Evolutionary conservation across 2,113 vertebrate genomes (phyloP).

Genomic region (Spheniscus mendiculus): DNA sequence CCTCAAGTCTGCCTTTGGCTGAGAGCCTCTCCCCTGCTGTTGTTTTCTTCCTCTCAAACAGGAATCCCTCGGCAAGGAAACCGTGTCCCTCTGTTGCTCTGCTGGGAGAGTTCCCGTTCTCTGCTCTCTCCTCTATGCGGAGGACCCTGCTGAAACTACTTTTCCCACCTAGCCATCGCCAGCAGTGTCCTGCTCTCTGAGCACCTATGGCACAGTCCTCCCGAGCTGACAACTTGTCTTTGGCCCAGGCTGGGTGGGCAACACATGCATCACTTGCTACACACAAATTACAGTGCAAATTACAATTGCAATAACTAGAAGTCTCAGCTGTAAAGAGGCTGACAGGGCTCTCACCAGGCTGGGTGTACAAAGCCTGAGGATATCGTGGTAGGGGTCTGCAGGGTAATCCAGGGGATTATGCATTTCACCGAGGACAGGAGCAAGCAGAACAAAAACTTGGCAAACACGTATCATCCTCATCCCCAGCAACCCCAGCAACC

Average conservation of each 20-base stretch:
- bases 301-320: neutral
- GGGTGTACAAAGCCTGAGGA: neutral
- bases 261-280: neutral
- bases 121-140: neutral
- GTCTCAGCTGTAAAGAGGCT: neutral
- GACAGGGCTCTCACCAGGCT: neutral
- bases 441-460: neutral
- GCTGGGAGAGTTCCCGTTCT: neutral
- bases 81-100: neutral
- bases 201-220: neutral
- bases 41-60: slow-evolving; percentile 36
- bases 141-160: neutral
- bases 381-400: neutral
- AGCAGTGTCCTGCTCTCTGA: neutral
- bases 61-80: neutral
- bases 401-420: neutral
- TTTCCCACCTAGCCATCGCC: neutral
- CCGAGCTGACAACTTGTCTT: neutral
- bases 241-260: neutral
- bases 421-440: neutral
- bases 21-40: neutral
- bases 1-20: neutral
- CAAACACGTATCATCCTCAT: rapidly evolving
- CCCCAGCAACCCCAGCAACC: neutral
- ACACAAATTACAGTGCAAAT: neutral